Percentiles rank a stretch among this genome's conserved stretches.
phyloP scores from a whole-genome alignment of 2,113 vertebrate species.

The Cryptomyrus ogoouensis region DNA sequence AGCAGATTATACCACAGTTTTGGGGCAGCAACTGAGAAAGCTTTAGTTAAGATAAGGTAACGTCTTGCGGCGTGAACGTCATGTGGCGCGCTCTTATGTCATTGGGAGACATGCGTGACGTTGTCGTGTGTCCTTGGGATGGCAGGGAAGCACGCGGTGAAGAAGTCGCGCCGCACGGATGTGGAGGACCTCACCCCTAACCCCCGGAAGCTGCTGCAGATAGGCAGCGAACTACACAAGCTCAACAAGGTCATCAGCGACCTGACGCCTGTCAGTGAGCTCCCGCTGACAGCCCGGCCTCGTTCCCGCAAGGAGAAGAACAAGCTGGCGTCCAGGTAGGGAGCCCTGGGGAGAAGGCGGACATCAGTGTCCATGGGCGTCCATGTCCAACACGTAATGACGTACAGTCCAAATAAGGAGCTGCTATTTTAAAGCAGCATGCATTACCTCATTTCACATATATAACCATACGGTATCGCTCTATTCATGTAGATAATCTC shows the following conservation, averaged over 20 bases:
- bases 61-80: not conserved
- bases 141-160: constrained; percentile 86
- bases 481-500: not conserved
- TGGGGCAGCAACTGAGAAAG: not conserved
- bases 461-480: not conserved
- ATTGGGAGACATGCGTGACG: not conserved
- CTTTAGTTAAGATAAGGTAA: not conserved
- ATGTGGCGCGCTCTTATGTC: not conserved
- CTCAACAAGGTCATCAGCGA: constrained; percentile 92
- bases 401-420: not conserved
- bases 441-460: not conserved
- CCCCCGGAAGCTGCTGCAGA: constrained; percentile 73
- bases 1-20: not conserved
- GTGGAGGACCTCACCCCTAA: constrained; percentile 79
- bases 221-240: constrained; percentile 75
- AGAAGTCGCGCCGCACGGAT: constrained; percentile 76
- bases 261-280: constrained; percentile 75
- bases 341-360: not conserved
- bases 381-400: not conserved
- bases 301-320: constrained; percentile 78
- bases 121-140: constrained; percentile 6
- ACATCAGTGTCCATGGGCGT: not conserved
- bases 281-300: constrained; percentile 73
- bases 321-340: constrained; percentile 74
- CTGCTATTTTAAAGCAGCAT: no score